phyloP scores from a whole-genome alignment of 1,140 invertebrate genomes.

The Piezodorus guildinii region DNA sequence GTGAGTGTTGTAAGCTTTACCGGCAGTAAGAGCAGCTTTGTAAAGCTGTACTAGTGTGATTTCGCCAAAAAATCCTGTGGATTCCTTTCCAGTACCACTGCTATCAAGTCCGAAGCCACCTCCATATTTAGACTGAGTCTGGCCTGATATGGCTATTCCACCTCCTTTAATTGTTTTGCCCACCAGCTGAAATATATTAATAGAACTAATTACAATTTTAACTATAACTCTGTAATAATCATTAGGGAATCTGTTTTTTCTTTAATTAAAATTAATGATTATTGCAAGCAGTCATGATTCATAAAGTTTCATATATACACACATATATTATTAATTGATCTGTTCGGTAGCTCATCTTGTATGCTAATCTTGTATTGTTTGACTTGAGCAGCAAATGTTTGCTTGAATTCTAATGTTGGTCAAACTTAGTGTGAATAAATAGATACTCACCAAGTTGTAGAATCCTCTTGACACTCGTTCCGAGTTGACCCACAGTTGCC shows the following conservation, averaged over 20 bases:
- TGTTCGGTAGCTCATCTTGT: no score
- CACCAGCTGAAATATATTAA: conserved; percentile 46
- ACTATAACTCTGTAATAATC: no score
- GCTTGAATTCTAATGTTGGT: no score
- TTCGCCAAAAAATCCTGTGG: conserved; percentile 58
- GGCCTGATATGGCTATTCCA: conserved; percentile 58
- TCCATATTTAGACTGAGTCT: conserved; percentile 48
- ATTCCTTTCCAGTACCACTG: conserved; percentile 33
- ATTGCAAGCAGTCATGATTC: no score
- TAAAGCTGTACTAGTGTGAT: conserved; percentile 67
- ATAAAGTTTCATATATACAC: no score
- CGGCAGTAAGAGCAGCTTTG: conserved; percentile 60
- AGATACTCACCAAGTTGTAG: conserved; percentile 59
- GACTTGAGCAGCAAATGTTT: no score
- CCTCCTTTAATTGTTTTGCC: conserved; percentile 63
- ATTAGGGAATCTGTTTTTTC: no score
- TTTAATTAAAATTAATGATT: no score
- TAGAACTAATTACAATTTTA: no score
- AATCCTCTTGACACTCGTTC: conserved; percentile 70
- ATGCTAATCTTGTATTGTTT: no score
- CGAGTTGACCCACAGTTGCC: conserved; percentile 75
- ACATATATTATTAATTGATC: no score
- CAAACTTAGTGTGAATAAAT: no score
- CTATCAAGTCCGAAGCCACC: conserved; percentile 40
- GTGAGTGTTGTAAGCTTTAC: conserved; percentile 70